Base-by-base conservation (phyloP, 1,140 invertebrate genomes). In the Ylistrum balloti region DNA sequence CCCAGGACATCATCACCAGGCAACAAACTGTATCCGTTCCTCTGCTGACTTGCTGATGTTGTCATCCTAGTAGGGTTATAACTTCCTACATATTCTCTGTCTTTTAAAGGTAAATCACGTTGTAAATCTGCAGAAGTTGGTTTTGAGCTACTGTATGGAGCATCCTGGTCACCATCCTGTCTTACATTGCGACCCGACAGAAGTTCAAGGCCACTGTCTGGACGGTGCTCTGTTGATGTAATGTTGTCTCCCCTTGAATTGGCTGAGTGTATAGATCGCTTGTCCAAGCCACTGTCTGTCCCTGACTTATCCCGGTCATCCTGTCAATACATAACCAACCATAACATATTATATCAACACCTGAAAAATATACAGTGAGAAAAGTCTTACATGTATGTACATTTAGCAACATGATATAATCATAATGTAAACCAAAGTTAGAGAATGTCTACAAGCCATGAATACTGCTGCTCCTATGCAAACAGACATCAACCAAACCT, bases 231-330 rank as follows among this genome's bases (percentile, higher is more conserved):
- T 48, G 38, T 38, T n/a, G 32, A 86, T 33, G 74, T 20, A 85
- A 28, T 33, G 86, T 32, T 89, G 33, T 74, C 87, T 5, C 89
- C 89, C 13, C 86, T 85, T 48, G 89, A 89, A 34, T 45, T 89
- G 28, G 41, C 88, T 20, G 74, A 86, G 32, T 87, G 56, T 20
- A 56, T 88, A 28, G 86, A 33, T 0, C 74, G 56, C 45, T 85
- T 88, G 33, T 92, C 91, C 48, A 92, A 38, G 28, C 91, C 89
- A 88, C 89, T 89, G 33, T 92, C 91, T 22, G 89, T 88, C 35
- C 86, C 41, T 28, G 89, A 90, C n/a, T 41, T 90, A 22, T 90
- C 89, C 35, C 33, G 45, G 3, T 90, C 89, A 88, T 90, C 89
- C 89, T 90, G 33, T 56, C 35, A 86, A 33, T 32, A 33, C 17